Conservation (phyloP, 2,113 vertebrate genomes). For the Gavialis gangeticus region DNA sequence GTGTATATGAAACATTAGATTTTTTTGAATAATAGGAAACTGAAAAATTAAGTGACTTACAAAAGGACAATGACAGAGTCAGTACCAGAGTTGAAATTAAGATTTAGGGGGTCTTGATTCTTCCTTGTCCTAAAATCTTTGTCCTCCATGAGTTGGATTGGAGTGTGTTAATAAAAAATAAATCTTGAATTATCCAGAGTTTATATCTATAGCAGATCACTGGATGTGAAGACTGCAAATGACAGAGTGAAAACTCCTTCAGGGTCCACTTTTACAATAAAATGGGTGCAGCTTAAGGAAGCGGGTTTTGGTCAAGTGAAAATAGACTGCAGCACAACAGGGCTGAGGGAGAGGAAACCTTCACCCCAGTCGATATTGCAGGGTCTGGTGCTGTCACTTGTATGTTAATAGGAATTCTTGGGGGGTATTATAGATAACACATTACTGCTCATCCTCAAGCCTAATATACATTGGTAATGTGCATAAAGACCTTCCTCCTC, state of each 20-base stretch:
- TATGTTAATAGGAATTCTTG: not conserved
- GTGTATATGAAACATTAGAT: too few species aligned
- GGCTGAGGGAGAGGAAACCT: not conserved
- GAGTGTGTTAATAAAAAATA: not conserved
- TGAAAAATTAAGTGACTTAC: not conserved
- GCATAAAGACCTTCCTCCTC: not conserved
- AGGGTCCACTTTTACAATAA: not conserved
- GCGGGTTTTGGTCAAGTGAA: not conserved
- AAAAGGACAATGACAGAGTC: not conserved
- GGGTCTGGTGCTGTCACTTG: not conserved
- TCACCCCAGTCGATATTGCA: not conserved
- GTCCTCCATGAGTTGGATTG: not conserved
- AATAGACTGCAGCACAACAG: accelerated
- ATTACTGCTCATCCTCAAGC: not conserved
- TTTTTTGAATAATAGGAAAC: not conserved
- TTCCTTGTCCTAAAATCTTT: not conserved
- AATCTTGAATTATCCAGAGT: not conserved
- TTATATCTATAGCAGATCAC: not conserved
- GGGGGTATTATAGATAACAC: accelerated
- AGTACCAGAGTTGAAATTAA: accelerated
- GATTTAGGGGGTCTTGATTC: accelerated
- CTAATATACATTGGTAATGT: too few species aligned
- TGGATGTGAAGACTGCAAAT: not conserved
- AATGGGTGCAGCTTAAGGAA: not conserved
- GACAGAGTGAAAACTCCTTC: not conserved